These are phyloP conservation scores for Busseola fusca DNA, from an alignment of 2,888 invertebrate species.

Conservation along the genomic window DNA sequence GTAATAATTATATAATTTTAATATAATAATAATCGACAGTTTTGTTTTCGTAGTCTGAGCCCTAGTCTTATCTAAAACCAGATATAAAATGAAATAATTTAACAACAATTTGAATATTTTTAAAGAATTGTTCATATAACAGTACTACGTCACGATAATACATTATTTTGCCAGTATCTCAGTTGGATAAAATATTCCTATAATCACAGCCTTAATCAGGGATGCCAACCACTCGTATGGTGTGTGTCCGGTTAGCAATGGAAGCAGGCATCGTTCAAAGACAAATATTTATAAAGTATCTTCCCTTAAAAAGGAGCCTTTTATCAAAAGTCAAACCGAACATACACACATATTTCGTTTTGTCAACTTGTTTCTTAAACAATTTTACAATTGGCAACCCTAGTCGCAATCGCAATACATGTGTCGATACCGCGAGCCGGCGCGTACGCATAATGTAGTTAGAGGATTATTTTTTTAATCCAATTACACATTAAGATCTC, in stretches of 20 bases:
- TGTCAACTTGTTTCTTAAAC: neutral
- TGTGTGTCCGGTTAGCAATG: neutral
- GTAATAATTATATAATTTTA: conserved; percentile 22
- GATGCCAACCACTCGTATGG: conserved; percentile 1
- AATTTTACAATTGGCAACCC: conserved; percentile 30
- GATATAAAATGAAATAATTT: conserved; percentile 21
- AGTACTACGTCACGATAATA: conserved; percentile 24
- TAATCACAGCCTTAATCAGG: conserved; percentile 10
- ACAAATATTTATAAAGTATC: neutral
- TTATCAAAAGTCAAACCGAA: neutral
- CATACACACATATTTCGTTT: too few relatives aligned
- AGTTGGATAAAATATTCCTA: conserved; percentile 19
- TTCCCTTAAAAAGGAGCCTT: neutral
- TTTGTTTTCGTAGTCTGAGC: conserved; percentile 1
- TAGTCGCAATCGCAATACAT: neutral
- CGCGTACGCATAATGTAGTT: conserved; percentile 45
- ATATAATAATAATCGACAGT: conserved; percentile 1
- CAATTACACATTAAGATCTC: conserved; percentile 65
- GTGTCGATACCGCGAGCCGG: conserved; percentile 25
- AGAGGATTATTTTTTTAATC: conserved; percentile 65
- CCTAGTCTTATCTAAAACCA: conserved; percentile 31
- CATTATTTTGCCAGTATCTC: conserved; percentile 5
- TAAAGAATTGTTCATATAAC: conserved; percentile 17
- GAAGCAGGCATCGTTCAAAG: neutral
- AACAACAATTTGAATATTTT: conserved; percentile 33